Evolutionary conservation across 2,797 vertebrate species (phyloP), one percentile per base, ranked within the genome.

Genomic region (Danio jaintianensis): DNA sequence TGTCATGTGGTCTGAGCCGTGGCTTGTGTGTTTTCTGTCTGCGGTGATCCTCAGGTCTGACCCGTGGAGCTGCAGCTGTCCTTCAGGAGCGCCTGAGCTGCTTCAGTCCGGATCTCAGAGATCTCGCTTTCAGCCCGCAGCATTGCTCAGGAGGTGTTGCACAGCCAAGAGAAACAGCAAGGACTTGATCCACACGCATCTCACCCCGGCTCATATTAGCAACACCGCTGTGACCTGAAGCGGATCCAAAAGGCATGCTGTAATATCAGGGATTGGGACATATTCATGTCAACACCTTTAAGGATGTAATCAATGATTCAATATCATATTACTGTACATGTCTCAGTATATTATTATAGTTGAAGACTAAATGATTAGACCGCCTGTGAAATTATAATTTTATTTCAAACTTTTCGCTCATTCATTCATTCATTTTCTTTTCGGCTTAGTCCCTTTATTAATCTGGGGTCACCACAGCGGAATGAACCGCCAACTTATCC

Each of bases 41-140:
- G 68, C 70, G 61, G 40, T 75, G 70, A 58, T 76, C 71, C 38
- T 50, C 45, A 47, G 43, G 18, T 69, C 59, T 5, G 40, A 22
- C 18, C 66, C 55, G 4, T 18, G 53, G 83, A 69, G 45, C 67
- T 64, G 73, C 90, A 91, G 88, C 85, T 91, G 89, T 88, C 84
- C 83, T 84, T 40, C 47, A 47, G 79, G 70, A 84, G 75, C 45
- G 79, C 40, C 66, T n/a, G 69, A 81, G 85, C 89, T 82, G 82
- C 83, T 85, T 88, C 40, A 16, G 83, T 85, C 82, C 80, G 85
- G 85, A 77, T 90, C 77, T 72, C 58, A 83, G 83, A 86, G 61
- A 67, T 45, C 83, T 89, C 85, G 77, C 52, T 85, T 58, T 76
- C 68, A 47, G 68, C 55, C 82, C 82, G 83, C 80, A 73, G 52